Percentiles rank a stretch among this genome's conserved stretches.
These are phyloP conservation scores for Meleagris gallopavo DNA, from an alignment of 2,113 vertebrate species.

Conservation along the genomic window DNA sequence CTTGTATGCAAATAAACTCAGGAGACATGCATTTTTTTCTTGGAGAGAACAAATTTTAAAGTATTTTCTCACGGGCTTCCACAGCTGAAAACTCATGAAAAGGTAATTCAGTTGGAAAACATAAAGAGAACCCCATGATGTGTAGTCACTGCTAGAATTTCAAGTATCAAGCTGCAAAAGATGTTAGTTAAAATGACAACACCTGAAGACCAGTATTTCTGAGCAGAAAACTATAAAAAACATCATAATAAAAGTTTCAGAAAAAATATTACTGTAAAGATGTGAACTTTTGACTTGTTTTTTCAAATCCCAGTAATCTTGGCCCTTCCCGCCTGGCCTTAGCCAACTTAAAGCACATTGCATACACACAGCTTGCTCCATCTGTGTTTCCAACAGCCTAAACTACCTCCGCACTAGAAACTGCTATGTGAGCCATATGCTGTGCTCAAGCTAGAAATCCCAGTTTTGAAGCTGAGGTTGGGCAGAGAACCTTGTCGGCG, in stretches of 20 bases:
- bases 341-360: not conserved
- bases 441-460: not conserved
- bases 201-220: not conserved
- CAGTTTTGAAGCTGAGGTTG: not conserved
- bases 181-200: not conserved
- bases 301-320: not conserved
- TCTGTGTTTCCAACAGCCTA: fast-evolving
- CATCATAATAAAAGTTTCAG: not conserved
- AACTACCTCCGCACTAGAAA: not conserved
- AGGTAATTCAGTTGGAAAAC: not conserved
- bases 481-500: not conserved
- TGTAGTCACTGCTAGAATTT: not conserved
- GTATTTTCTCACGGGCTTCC: not conserved
- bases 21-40: not conserved
- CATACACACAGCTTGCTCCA: not conserved
- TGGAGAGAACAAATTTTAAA: not conserved
- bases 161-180: not conserved
- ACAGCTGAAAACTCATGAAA: not conserved
- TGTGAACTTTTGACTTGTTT: not conserved
- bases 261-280: not conserved
- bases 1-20: not conserved
- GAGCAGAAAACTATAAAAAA: not conserved
- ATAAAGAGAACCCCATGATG: not conserved
- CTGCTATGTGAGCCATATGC: not conserved
- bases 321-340: not conserved